A percentile compares a stretch with the other conserved stretches of the same genome.
Evolutionary conservation across 1,140 invertebrate species (phyloP).

Genomic region (Mactra quadrangularis): DNA sequence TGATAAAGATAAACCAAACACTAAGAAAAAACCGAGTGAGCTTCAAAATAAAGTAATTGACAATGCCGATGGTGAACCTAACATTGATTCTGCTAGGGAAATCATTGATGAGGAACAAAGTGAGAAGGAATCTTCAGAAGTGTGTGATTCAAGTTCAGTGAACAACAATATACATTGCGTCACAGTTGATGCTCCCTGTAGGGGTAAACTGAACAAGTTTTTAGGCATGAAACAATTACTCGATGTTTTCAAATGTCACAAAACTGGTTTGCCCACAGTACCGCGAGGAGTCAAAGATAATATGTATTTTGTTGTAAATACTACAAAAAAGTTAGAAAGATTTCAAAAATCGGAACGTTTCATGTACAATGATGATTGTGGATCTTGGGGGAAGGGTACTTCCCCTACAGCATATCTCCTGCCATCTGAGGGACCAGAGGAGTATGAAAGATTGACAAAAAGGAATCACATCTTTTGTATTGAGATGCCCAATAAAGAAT

Average conservation of each 20-base stretch:
- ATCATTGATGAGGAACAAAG: too few species aligned
- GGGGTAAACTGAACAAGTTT: too few species aligned
- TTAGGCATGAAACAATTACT: too few species aligned
- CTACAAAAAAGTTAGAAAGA: background rate
- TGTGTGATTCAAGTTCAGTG: too few species aligned
- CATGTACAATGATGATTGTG: slow-evolving; percentile 13
- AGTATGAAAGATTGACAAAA: background rate
- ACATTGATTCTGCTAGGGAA: too few species aligned
- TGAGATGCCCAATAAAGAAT: background rate
- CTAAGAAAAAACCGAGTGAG: background rate
- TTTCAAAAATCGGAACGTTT: too few species aligned
- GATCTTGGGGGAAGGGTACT: slow-evolving; percentile 1
- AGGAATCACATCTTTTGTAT: background rate
- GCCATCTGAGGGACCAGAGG: background rate
- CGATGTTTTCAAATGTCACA: too few species aligned
- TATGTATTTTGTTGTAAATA: slow-evolving; percentile 12
- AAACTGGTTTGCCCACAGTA: background rate
- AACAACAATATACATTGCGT: too few species aligned
- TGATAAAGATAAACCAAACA: background rate
- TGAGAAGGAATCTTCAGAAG: too few species aligned
- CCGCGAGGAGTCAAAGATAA: slow-evolving; percentile 5
- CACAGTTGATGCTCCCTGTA: too few species aligned
- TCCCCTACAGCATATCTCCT: background rate
- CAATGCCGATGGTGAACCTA: too few species aligned
- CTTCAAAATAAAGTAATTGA: too few species aligned